Evolutionary conservation across 2,888 invertebrate species (phyloP), one percentile per base, ranked within the genome.

Genomic region (Gisinianus flammeolus): DNA sequence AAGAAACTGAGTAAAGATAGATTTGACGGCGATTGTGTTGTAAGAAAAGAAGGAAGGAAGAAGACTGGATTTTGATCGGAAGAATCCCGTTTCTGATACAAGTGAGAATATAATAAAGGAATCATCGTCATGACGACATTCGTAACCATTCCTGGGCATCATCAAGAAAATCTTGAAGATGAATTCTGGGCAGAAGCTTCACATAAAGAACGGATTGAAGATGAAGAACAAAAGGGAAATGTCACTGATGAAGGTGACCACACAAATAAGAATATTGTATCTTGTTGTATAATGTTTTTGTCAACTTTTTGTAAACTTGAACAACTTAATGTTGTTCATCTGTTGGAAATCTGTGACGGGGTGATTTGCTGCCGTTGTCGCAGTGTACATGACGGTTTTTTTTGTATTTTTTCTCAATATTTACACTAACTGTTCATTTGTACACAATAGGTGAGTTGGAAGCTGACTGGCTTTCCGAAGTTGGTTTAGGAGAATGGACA

Each of bases 151-250:
- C 77, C 77, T 54, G 77, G 77, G 31, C 77, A 71, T 52, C 77
- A 77, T 77, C 72, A 77, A 28, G 71, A 58, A 31, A 70, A 62
- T 44, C 33, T 75, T 35, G 78, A 80, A 69, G 85, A 83, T 71
- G 85, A 85, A 30, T 83, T 84, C 67, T 83, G 82, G 78, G 82
- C 82, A 58, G 84, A 83, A 67, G 81, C 81, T 54, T 81, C 80
- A 22, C 83, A 80, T 54, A 82, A 82, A 26, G 83, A 82, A 52
- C 70, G 82, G n/a, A 80, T 81, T 64, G 85, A 85, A 30, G 85
- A 85, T 78, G 85, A 85, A 35, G 85, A 84, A 35, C 83, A 83
- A 75, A 83, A 80, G 71, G 85, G 84, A 74, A 85, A 85, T 81
- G 82, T 83, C 44, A 84, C 85, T 22, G 85, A 85, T 78, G 85